Percentiles rank a stretch among this genome's conserved stretches.
Conservation (phyloP, 2,888 invertebrate species). For the Synergus itoensis region DNA sequence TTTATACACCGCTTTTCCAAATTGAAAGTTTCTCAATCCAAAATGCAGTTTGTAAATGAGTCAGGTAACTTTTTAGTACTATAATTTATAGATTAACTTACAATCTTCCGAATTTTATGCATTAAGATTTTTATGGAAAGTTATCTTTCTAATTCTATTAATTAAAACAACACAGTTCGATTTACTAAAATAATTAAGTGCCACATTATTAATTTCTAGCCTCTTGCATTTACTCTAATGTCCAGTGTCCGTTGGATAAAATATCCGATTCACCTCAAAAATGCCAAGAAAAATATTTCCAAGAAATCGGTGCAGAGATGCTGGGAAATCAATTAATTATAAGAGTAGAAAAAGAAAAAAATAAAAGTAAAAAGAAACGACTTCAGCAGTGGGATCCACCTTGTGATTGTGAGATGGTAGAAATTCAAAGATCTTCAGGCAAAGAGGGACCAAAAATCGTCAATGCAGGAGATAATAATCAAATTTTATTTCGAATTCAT, state of each 20-base stretch:
- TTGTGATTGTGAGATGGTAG: slow-evolving; percentile 69
- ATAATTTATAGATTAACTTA: background rate
- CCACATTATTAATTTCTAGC: background rate
- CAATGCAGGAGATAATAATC: slow-evolving; percentile 68
- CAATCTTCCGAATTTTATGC: background rate
- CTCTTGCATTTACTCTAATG: background rate
- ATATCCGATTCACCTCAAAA: background rate
- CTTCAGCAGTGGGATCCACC: slow-evolving; percentile 69
- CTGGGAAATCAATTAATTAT: slow-evolving; percentile 84
- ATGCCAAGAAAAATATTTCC: slow-evolving; percentile 77
- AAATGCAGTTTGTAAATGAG: background rate
- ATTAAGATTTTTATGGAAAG: background rate
- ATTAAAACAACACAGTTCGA: background rate
- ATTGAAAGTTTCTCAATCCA: background rate
- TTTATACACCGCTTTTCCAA: background rate
- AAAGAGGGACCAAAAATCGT: slow-evolving; percentile 69
- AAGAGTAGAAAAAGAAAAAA: slow-evolving; percentile 81
- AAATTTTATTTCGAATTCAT: slow-evolving; percentile 69
- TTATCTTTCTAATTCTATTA: background rate
- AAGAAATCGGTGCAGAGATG: slow-evolving; percentile 84
- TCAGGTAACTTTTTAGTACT: background rate
- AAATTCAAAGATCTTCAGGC: slow-evolving; percentile 67
- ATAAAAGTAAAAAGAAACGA: slow-evolving; percentile 67
- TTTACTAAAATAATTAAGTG: background rate
- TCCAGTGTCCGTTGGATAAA: background rate